Percentiles rank a stretch among this genome's conserved stretches.
Conservation (phyloP, 2,113 vertebrate species). For the Prunella himalayana region DNA sequence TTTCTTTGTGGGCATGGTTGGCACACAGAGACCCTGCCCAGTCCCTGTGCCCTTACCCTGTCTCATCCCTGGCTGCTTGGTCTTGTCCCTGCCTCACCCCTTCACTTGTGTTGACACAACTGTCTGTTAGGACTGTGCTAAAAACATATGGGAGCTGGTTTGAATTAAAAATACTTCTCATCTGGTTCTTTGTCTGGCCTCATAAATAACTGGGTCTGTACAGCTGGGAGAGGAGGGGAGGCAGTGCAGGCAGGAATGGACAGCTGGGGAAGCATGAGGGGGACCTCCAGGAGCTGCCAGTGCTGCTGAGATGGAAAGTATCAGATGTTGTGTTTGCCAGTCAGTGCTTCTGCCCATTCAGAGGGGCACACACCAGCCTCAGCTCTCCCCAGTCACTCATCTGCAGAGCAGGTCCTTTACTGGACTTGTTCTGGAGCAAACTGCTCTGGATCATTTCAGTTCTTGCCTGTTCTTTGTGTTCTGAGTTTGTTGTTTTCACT, state of each 20-base stretch:
- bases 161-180: slow-evolving; percentile 33
- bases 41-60: neutral
- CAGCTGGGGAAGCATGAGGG: neutral
- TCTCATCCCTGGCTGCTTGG: neutral
- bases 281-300: neutral
- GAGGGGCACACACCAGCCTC: neutral
- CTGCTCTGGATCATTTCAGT: neutral
- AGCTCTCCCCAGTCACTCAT: neutral
- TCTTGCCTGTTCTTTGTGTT: neutral
- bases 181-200: slow-evolving; percentile 19
- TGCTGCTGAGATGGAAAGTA: neutral
- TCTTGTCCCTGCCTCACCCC: slow-evolving; percentile 13
- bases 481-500: neutral
- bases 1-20: neutral
- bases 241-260: neutral
- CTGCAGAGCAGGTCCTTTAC: neutral
- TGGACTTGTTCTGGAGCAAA: neutral
- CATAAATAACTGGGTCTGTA: neutral
- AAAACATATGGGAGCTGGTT: slow-evolving; percentile 36
- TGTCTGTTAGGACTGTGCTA: neutral
- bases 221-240: neutral
- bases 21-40: neutral
- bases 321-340: neutral
- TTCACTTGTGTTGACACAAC: slow-evolving; percentile 9
- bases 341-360: neutral